Conservation (phyloP, 2,113 vertebrate species). For the Sebastes fasciatus region DNA sequence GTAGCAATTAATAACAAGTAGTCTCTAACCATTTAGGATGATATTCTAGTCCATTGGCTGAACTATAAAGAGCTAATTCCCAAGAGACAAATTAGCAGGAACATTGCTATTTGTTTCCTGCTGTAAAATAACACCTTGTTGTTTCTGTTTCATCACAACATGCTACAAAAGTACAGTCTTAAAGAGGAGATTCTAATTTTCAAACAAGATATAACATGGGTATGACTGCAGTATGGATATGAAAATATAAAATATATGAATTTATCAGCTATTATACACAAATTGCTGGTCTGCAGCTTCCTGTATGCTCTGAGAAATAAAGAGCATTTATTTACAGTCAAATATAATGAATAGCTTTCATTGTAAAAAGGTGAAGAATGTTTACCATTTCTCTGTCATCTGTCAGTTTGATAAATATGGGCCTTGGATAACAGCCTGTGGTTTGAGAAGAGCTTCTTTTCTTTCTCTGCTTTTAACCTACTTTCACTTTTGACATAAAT, state of each 20-base stretch:
- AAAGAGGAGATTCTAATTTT: background rate
- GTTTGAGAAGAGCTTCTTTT: background rate
- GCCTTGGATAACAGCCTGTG: background rate
- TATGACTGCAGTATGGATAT: background rate
- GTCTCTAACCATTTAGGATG: background rate
- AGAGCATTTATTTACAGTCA: background rate
- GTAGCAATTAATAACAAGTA: background rate
- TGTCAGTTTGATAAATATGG: slow-evolving; percentile 2
- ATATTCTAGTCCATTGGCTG: background rate
- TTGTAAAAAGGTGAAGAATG: background rate
- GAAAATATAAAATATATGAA: background rate
- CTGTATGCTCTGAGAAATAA: background rate
- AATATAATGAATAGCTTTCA: background rate
- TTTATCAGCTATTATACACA: background rate
- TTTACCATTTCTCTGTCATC: background rate
- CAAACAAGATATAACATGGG: background rate
- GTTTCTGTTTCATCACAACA: slow-evolving; percentile 1
- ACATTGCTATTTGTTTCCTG: background rate
- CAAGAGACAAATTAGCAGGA: background rate
- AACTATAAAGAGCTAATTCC: background rate
- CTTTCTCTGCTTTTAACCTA: slow-evolving; percentile 9
- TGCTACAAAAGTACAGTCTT: background rate
- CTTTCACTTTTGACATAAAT: slow-evolving; percentile 5
- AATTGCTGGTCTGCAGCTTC: background rate
- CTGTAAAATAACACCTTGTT: background rate